Percentiles rank a stretch among this genome's conserved stretches.
Evolutionary conservation across 2,113 vertebrate species (phyloP).

Genomic region (Cyprinus carpio): DNA sequence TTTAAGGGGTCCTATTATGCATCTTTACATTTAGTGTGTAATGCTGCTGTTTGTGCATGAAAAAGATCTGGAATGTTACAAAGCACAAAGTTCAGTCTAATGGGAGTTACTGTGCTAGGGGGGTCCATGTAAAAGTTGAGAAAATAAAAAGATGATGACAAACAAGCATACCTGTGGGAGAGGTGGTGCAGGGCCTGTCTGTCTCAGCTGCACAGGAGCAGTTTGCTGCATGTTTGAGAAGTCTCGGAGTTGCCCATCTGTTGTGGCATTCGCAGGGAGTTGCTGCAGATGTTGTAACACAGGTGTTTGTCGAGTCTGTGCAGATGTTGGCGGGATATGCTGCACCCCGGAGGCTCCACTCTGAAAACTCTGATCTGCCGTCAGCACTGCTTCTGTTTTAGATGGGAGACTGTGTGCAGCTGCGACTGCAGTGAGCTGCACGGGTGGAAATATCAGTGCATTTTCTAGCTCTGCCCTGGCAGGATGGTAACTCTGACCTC

Average conservation of each 20-base stretch:
- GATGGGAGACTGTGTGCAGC: background rate
- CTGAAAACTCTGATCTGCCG: constrained; percentile 20
- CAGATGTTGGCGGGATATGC: background rate
- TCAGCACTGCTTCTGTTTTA: constrained; percentile 66
- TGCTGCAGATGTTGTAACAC: background rate
- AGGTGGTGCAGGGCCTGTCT: constrained; percentile 61
- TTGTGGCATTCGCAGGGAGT: background rate
- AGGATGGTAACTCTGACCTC: constrained; percentile 55
- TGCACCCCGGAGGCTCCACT: background rate
- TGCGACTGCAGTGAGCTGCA: constrained; percentile 1
- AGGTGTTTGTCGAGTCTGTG: background rate
- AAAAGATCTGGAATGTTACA: too few species aligned
- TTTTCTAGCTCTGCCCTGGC: constrained; percentile 19
- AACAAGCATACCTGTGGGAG: constrained; percentile 79
- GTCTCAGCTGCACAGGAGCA: constrained; percentile 53
- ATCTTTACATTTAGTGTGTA: background rate
- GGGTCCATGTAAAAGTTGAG: background rate
- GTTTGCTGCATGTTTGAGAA: constrained; percentile 23
- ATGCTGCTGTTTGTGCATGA: too few species aligned
- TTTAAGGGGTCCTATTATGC: background rate
- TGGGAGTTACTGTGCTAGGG: background rate
- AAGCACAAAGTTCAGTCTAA: too few species aligned
- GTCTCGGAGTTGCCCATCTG: background rate
- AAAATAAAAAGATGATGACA: background rate
- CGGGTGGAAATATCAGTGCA: constrained; percentile 2